phyloP scores from a whole-genome alignment of 1,140 invertebrate genomes.

The Anadara kagoshimensis region DNA sequence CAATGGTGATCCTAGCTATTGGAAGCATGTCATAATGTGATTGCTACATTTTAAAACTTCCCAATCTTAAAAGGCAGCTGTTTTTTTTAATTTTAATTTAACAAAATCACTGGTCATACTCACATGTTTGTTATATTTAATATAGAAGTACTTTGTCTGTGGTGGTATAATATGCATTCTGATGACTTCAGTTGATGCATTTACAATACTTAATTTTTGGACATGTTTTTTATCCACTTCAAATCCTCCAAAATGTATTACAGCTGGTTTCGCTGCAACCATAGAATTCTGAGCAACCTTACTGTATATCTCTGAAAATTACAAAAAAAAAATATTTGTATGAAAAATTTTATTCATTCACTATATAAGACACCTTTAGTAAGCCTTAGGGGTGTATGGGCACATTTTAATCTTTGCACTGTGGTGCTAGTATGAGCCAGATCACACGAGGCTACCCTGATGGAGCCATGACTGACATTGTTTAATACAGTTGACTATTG shows the following conservation, averaged over 20 bases:
- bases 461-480: too few species aligned
- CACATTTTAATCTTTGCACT: too few species aligned
- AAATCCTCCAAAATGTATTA: conserved; percentile 72
- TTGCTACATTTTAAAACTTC: too few species aligned
- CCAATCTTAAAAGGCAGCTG: too few species aligned
- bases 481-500: too few species aligned
- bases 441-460: too few species aligned
- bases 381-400: not conserved
- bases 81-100: too few species aligned
- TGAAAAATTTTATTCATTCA: not conserved
- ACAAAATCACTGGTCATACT: too few species aligned
- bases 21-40: too few species aligned
- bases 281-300: conserved; percentile 68
- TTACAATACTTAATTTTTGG: conserved; percentile 62
- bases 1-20: too few species aligned
- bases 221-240: conserved; percentile 64
- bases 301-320: conserved; percentile 68
- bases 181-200: conserved; percentile 71
- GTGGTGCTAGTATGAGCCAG: too few species aligned
- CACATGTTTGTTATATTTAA: conserved; percentile 72
- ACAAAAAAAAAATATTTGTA: conserved; percentile 25
- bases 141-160: conserved; percentile 71
- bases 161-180: conserved; percentile 73
- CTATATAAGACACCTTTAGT: too few species aligned
- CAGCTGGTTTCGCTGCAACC: conserved; percentile 65